Percentiles rank a stretch among this genome's conserved stretches.
Conservation (phyloP, 2,888 invertebrate genomes). For the Stegophylla sp. region DNA sequence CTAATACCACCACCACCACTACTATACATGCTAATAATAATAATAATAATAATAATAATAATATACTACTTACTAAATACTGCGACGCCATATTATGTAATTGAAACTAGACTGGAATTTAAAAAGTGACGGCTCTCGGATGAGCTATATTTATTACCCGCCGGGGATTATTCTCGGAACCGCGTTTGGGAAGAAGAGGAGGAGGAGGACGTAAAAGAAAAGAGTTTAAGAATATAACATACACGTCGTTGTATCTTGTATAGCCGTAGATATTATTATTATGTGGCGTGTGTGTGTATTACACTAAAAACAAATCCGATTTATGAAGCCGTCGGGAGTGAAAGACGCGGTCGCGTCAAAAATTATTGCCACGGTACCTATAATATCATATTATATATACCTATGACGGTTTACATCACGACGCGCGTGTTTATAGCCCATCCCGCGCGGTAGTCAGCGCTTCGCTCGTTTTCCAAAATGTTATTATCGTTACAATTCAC, state of each 20-base stretch:
- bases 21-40: no score
- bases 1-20: no score
- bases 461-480: no score
- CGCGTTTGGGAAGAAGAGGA: not conserved
- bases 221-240: not conserved
- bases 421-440: no score
- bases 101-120: constrained; percentile 51
- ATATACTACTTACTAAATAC: no score
- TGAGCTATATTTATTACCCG: constrained; percentile 44
- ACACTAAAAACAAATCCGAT: constrained; percentile 7
- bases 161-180: constrained; percentile 29
- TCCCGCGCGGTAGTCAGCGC: no score
- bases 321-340: not conserved
- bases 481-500: no score
- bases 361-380: not conserved
- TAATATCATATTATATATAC: no score
- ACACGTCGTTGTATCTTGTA: no score
- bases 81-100: not conserved
- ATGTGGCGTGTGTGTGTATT: not conserved
- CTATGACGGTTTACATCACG: no score
- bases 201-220: not conserved
- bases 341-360: not conserved
- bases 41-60: no score
- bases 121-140: constrained; percentile 26
- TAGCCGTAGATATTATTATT: not conserved